Evolutionary conservation across 2,888 invertebrate species (phyloP).

Genomic region (Chrysodeixis includens): DNA sequence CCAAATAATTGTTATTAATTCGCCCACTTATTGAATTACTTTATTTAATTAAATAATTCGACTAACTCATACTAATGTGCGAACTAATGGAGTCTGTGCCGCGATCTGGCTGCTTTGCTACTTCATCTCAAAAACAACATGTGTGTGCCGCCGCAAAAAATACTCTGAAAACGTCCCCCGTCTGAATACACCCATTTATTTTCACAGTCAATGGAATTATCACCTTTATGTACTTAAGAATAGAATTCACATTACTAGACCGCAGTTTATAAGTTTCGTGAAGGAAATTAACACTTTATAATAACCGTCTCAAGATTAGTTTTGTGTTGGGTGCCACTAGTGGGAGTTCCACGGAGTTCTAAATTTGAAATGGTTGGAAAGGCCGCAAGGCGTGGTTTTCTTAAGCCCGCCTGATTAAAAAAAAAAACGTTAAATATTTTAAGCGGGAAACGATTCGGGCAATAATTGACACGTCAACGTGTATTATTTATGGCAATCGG

Average conservation of each 20-base stretch:
- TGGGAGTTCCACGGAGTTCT: conserved; percentile 71
- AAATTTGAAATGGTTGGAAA: conserved; percentile 66
- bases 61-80: conserved; percentile 87
- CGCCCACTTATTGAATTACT: conserved; percentile 87
- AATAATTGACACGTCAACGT: conserved; percentile 87
- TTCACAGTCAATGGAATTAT: conserved; percentile 48
- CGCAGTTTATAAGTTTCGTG: conserved; percentile 20
- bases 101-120: conserved; percentile 82
- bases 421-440: conserved; percentile 67
- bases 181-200: conserved; percentile 71
- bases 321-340: conserved; percentile 48
- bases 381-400: conserved; percentile 76
- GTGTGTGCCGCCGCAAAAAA: conserved; percentile 79
- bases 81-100: conserved; percentile 87
- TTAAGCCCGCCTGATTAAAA: conserved; percentile 68
- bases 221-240: conserved; percentile 61
- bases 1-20: conserved; percentile 85
- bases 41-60: conserved; percentile 88
- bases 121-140: conserved; percentile 75
- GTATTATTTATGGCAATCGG: conserved; percentile 83
- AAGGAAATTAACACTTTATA: conserved; percentile 63
- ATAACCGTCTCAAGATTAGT: conserved; percentile 56
- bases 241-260: conserved; percentile 59
- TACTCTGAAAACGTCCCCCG: conserved; percentile 66
- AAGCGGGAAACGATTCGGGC: conserved; percentile 78